Conservation (phyloP, 2,888 invertebrate genomes). For the Zhengitettix transpicula region DNA sequence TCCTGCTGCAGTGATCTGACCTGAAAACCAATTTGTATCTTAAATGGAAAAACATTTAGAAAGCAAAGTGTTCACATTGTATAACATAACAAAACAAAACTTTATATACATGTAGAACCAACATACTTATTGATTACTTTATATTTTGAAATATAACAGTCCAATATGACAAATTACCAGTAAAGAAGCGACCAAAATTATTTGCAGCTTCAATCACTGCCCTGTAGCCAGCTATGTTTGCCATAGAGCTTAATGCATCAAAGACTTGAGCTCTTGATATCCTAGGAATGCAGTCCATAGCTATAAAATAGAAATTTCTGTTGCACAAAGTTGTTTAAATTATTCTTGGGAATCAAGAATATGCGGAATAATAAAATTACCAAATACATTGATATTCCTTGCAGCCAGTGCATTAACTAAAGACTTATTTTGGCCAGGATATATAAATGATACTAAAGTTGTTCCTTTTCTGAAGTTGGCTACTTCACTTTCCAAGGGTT, state of each 20-base stretch:
- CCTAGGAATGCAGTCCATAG: conserved; percentile 79
- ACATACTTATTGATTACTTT: background rate
- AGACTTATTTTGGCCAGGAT: conserved; percentile 66
- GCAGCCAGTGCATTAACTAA: conserved; percentile 51
- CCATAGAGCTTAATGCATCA: conserved; percentile 82
- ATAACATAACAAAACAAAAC: no score
- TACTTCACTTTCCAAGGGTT: conserved; percentile 48
- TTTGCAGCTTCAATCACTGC: conserved; percentile 81
- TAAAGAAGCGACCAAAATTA: conserved; percentile 78
- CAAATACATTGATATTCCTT: conserved; percentile 63
- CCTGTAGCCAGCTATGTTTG: conserved; percentile 75
- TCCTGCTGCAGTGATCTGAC: conserved; percentile 80
- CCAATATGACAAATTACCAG: conserved; percentile 34
- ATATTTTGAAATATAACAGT: background rate
- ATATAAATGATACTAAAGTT: conserved; percentile 66
- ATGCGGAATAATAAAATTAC: conserved; percentile 27
- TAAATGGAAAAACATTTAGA: background rate
- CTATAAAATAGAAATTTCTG: conserved; percentile 22
- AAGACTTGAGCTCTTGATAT: conserved; percentile 81
- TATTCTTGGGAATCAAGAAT: background rate
- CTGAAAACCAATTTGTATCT: conserved; percentile 23
- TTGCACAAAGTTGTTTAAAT: no score
- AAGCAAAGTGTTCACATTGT: no score
- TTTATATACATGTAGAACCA: no score
- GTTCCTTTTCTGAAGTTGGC: conserved; percentile 43